Conservation (phyloP, 1,140 invertebrate genomes). For the Paraescarpia echinospica region DNA sequence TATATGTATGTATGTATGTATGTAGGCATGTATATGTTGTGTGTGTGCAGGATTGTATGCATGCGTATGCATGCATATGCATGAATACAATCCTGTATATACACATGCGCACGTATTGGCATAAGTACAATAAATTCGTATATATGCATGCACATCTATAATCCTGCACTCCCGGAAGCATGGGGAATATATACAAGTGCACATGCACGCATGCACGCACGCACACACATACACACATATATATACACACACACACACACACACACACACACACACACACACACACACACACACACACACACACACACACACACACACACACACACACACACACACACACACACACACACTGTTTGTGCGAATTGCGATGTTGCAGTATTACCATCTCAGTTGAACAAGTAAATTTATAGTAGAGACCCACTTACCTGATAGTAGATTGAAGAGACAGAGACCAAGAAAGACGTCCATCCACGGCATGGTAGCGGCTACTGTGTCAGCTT, state of each 20-base stretch:
- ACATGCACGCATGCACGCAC: neutral
- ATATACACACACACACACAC: neutral
- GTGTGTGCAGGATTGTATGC: neutral
- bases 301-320: neutral
- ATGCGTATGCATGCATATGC: neutral
- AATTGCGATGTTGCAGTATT: neutral
- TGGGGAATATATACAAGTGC: neutral
- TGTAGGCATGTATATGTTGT: neutral
- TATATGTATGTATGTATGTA: neutral
- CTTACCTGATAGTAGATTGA: neutral
- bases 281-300: neutral
- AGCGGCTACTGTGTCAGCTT: neutral
- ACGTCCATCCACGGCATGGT: neutral
- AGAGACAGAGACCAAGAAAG: neutral
- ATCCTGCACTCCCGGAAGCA: too few relatives aligned
- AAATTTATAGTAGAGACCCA: neutral
- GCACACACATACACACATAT: neutral
- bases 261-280: neutral
- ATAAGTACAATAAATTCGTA: too few relatives aligned
- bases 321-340: neutral
- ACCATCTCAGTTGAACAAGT: too few relatives aligned
- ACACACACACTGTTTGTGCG: neutral
- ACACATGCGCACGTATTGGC: too few relatives aligned
- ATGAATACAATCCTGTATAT: neutral
- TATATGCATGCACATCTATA: neutral